Conservation (phyloP, 2,888 invertebrate species). For the Dryococelus australis region DNA sequence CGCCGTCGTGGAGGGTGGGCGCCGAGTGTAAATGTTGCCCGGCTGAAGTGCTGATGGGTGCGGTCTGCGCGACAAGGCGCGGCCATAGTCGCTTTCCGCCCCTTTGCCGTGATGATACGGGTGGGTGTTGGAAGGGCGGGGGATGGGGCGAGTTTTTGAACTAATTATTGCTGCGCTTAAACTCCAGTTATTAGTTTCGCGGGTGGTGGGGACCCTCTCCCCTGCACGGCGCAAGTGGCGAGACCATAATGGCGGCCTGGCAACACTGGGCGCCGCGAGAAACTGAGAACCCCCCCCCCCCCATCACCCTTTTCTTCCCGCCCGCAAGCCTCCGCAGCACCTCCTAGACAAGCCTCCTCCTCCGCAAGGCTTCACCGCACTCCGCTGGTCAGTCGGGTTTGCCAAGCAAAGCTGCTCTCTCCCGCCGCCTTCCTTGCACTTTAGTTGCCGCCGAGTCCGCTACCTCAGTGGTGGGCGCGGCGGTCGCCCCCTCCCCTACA, state of each 20-base stretch:
- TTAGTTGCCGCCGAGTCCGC: slow-evolving; percentile 28
- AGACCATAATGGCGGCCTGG: slow-evolving; percentile 44
- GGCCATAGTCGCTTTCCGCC: slow-evolving; percentile 56
- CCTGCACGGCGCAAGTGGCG: slow-evolving; percentile 62
- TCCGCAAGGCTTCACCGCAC: slow-evolving; percentile 57
- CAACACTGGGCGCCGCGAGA: not conserved
- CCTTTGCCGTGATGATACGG: slow-evolving; percentile 58
- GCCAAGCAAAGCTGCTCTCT: slow-evolving; percentile 51
- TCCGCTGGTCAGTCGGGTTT: slow-evolving; percentile 17
- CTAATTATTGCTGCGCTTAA: slow-evolving; percentile 16
- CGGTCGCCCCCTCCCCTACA: slow-evolving; percentile 19
- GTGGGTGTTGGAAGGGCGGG: not conserved
- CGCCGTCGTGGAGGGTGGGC: too few species aligned
- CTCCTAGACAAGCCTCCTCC: slow-evolving; percentile 60
- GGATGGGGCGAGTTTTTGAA: not conserved
- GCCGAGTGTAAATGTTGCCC: too few species aligned
- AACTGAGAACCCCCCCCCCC: slow-evolving; percentile 54
- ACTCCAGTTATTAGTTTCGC: slow-evolving; percentile 10
- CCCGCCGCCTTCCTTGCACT: not conserved
- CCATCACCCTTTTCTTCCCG: too few species aligned
- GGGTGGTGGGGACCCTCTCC: too few species aligned
- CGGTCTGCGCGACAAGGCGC: slow-evolving; percentile 53
- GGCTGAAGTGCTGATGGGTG: slow-evolving; percentile 43
- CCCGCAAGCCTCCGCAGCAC: too few species aligned
- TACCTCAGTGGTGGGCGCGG: slow-evolving; percentile 18